These are phyloP conservation scores for Teleiodes luculella DNA, from an alignment of 2,888 invertebrate species.

Conservation along the genomic window DNA sequence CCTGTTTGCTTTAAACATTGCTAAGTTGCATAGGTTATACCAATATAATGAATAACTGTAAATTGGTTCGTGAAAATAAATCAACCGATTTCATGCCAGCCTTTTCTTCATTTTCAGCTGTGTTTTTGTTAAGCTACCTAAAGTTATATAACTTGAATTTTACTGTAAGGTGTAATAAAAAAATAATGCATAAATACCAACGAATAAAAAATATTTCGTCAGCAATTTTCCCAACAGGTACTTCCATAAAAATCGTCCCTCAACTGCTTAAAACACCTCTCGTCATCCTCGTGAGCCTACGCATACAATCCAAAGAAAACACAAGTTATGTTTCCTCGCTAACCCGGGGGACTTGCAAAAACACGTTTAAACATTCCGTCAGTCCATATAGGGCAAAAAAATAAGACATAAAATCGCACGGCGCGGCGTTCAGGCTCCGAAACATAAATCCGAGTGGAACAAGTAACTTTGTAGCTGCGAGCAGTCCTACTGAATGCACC, in stretches of 20 bases:
- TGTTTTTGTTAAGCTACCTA: too few relatives aligned
- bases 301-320: constrained; percentile 44
- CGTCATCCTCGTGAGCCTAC: constrained; percentile 26
- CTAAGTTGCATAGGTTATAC: neutral
- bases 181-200: too few relatives aligned
- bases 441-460: constrained; percentile 28
- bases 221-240: too few relatives aligned
- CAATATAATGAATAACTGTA: too few relatives aligned
- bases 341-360: constrained; percentile 44
- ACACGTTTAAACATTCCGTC: constrained; percentile 32
- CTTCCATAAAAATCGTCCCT: neutral
- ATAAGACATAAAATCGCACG: constrained; percentile 41
- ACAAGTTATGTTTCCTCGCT: constrained; percentile 49
- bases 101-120: too few relatives aligned
- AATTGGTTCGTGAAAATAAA: too few relatives aligned
- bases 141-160: too few relatives aligned
- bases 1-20: neutral
- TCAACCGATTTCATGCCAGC: too few relatives aligned
- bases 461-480: constrained; percentile 38
- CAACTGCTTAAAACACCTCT: constrained; percentile 11
- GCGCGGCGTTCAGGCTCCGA: constrained; percentile 31
- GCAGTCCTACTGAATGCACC: constrained; percentile 47
- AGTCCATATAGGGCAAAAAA: constrained; percentile 37
- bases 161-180: too few relatives aligned
- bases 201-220: too few relatives aligned